phyloP scores from a whole-genome alignment of 2,888 invertebrate species.

The Megaustenia siamemsis region DNA sequence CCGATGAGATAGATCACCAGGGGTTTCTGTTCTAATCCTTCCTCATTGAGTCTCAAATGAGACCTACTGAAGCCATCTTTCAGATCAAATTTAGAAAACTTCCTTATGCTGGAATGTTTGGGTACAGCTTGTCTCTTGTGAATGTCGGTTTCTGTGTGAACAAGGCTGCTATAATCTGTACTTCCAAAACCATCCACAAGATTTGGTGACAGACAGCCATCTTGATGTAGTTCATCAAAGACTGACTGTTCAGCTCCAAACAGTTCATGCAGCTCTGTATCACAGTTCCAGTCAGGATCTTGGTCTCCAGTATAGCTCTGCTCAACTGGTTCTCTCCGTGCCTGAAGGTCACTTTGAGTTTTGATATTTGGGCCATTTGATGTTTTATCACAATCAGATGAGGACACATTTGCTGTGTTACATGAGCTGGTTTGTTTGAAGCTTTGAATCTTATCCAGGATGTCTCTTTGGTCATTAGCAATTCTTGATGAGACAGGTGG shows the following conservation, averaged over 20 bases:
- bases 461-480: background rate
- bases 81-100: no score
- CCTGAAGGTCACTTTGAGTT: no score
- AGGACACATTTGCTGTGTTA: background rate
- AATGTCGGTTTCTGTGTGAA: background rate
- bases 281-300: background rate
- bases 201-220: background rate
- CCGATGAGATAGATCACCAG: no score
- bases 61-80: background rate
- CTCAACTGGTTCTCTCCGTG: background rate
- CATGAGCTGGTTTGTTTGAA: background rate
- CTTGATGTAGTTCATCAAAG: background rate
- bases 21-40: background rate
- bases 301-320: background rate
- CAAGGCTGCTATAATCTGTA: background rate
- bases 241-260: background rate
- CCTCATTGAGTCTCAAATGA: background rate
- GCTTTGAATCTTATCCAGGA: background rate
- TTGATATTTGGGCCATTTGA: background rate
- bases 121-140: background rate
- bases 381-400: background rate
- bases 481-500: background rate
- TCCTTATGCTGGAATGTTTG: no score
- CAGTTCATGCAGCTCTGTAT: background rate
- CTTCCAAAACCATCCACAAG: no score